These are phyloP conservation scores for Lasioglossum morio DNA, from an alignment of 2,888 invertebrate genomes.

Conservation along the genomic window DNA sequence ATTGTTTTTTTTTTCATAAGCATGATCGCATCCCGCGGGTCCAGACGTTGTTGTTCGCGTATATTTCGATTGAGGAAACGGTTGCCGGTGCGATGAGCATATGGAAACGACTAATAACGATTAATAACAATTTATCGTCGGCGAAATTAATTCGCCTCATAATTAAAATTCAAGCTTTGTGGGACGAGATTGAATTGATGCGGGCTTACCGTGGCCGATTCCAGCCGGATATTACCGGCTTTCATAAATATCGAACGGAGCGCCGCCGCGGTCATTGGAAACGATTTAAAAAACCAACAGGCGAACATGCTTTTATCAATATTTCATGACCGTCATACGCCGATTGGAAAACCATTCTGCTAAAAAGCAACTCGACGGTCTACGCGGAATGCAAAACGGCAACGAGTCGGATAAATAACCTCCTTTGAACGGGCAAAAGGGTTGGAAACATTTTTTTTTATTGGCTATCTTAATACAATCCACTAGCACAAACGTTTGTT, in stretches of 20 bases:
- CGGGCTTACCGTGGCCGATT: conserved; percentile 34
- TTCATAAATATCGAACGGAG: conserved; percentile 59
- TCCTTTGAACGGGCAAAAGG: neutral
- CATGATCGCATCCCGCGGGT: neutral
- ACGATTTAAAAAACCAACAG: conserved; percentile 33
- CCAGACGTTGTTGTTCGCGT: neutral
- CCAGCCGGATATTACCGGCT: conserved; percentile 53
- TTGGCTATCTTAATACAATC: neutral
- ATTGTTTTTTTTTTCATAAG: neutral
- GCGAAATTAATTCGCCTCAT: conserved; percentile 59
- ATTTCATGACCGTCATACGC: conserved; percentile 30
- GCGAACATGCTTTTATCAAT: conserved; percentile 39
- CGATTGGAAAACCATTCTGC: conserved; percentile 10
- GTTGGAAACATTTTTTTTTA: neutral
- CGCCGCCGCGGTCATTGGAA: conserved; percentile 9
- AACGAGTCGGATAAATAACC: neutral
- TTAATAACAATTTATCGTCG: conserved; percentile 65
- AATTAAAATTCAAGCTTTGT: conserved; percentile 61
- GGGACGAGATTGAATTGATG: conserved; percentile 62
- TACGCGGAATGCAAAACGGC: neutral
- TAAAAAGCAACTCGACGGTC: neutral
- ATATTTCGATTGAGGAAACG: conserved; percentile 28
- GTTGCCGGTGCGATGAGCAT: conserved; percentile 26
- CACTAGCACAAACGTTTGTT: neutral
- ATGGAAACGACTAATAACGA: conserved; percentile 50